Conservation (phyloP, 2,113 vertebrate genomes). For the Mungos mungo region DNA sequence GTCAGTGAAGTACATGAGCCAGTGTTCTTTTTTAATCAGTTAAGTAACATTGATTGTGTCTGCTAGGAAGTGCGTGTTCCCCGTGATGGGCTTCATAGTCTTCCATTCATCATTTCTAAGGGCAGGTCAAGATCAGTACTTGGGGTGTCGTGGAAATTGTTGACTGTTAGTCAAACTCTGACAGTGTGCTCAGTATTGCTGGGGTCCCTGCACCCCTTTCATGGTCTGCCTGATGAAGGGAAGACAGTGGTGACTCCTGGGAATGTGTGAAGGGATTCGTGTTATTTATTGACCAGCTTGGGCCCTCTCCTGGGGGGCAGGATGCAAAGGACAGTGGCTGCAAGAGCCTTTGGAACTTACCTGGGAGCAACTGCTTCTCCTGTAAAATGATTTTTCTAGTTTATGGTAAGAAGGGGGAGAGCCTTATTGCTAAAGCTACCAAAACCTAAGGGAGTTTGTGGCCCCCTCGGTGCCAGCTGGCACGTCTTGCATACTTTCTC, state of each 20-base stretch:
- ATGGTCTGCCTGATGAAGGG: not conserved
- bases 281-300: not conserved
- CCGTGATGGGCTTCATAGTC: not conserved
- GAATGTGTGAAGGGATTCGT: not conserved
- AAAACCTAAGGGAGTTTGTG: not conserved
- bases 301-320: not conserved
- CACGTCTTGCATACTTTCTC: not conserved
- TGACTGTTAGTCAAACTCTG: not conserved
- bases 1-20: not conserved
- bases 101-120: not conserved
- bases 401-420: not conserved
- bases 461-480: not conserved
- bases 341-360: not conserved
- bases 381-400: not conserved
- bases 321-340: not conserved
- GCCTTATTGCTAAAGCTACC: not conserved
- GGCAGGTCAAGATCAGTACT: not conserved
- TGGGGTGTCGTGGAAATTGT: not conserved
- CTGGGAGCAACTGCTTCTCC: not conserved
- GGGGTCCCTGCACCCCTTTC: not conserved
- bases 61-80: not conserved
- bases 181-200: not conserved
- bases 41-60: not conserved
- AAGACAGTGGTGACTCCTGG: not conserved
- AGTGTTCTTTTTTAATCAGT: slow-evolving; percentile 5